These are phyloP conservation scores for Dioctria linearis DNA, from an alignment of 2,888 invertebrate species.

Conservation along the genomic window DNA sequence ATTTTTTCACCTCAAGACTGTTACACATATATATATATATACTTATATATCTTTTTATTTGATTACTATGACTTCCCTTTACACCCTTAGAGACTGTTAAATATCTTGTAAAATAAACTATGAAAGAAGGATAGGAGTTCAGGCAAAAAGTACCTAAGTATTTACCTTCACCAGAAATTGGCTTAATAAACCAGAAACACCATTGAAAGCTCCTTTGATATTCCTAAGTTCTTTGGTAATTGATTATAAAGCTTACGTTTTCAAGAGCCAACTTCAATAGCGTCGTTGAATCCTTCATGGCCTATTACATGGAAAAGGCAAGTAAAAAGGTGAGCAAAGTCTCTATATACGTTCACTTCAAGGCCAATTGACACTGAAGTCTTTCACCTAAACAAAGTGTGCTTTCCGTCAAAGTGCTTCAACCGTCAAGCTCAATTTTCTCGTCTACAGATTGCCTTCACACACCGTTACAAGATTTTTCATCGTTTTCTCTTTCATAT, in stretches of 20 bases:
- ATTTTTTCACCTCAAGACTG: no score
- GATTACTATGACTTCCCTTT: no score
- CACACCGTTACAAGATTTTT: slow-evolving; percentile 42
- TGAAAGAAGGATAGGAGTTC: no score
- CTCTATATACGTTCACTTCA: slow-evolving; percentile 32
- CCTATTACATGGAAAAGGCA: slow-evolving; percentile 40
- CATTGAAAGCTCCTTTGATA: slow-evolving; percentile 37
- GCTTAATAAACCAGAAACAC: slow-evolving; percentile 44
- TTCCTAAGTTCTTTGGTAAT: slow-evolving; percentile 23
- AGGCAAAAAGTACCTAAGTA: neutral
- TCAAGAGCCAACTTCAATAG: slow-evolving; percentile 37
- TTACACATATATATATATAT: no score
- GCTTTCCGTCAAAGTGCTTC: slow-evolving; percentile 40
- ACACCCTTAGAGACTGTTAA: no score
- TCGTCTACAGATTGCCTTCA: slow-evolving; percentile 47
- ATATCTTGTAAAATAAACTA: no score
- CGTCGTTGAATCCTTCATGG: slow-evolving; percentile 28
- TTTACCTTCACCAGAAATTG: neutral
- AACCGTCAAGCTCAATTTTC: slow-evolving; percentile 47
- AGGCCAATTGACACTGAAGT: slow-evolving; percentile 45
- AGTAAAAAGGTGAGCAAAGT: neutral
- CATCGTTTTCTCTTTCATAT: slow-evolving; percentile 49
- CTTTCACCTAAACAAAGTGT: slow-evolving; percentile 45
- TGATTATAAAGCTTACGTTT: slow-evolving; percentile 39
- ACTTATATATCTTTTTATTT: no score